Base-by-base conservation (phyloP, 2,113 vertebrate genomes). In the Dicaeum eximium region DNA sequence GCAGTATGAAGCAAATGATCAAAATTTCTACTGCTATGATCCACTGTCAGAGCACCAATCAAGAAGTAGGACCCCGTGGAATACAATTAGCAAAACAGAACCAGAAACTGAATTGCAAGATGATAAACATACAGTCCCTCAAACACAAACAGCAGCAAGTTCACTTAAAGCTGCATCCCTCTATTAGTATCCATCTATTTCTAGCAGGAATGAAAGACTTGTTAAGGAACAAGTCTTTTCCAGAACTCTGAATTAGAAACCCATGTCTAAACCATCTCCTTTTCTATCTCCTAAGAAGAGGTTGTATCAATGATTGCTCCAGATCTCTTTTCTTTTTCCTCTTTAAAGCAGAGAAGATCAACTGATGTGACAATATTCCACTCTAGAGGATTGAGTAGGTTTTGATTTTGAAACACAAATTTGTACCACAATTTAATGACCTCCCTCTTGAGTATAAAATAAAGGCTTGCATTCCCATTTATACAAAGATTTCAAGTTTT, bases 301-400 rank as follows among this genome's bases (percentile, higher is more conserved):
- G 48, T 45, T 69, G 21, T 35, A 45, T 19, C 54, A 83, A 23
- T 15, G n/a, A 80, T 20, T 0, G 0, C 23, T 77, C 31, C 44
- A 67, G 31, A 25, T 28, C 31, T 44, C 15, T 50, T 48, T 20
- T 50, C 6, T 47, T 21, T 18, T 3, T 3, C 21, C 8, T 6
- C 10, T 40, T 44, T 53, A 77, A 79, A 67, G 27, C 11, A 51
- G 30, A 78, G 42, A 70, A 69, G 27, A 79, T 53, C 6, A 85
- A 23, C 31, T 24, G 37, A 50, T 38, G 12, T 18, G 28, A 60
- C 56, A 35, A 30, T 56, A 47, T 67, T 91, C 35, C 78, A 58
- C 48, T 61, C 45, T 1, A 54, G 15, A 7, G 31, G 6, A 67
- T 0, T 38, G 13, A 80, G 62, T 13, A 65, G 53, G 50, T 48